Evolutionary conservation across 2,888 invertebrate genomes (phyloP), one percentile per base, ranked within the genome.

Genomic region (Torymus tubicola): DNA sequence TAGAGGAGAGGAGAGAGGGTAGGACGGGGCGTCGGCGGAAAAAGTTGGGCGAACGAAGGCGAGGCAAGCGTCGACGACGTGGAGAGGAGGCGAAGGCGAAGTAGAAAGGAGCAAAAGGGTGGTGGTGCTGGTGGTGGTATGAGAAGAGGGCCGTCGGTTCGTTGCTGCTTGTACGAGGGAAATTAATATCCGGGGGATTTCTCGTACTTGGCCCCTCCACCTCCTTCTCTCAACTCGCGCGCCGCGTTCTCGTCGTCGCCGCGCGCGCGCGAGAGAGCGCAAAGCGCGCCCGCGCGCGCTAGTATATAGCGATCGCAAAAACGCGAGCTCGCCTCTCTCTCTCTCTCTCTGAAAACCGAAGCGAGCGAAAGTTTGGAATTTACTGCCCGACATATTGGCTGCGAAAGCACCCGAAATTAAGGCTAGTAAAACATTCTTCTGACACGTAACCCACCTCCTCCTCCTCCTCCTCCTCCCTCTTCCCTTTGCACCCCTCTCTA

Each of bases 371-470:
- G 85, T 89, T 89, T 83, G 85, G 82, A 88, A 90, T 90, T 90
- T 90, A 90, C 88, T 88, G 87, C 89, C 84, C 87, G 89, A 88
- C 89, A 89, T 89, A 89, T 89, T 90, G 89, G 89, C 89, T 88
- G 85, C 87, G 88, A 88, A 87, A 88, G 88, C 87, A 86, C 86
- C 86, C 88, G 88, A 89, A 89, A 89, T 90, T 89, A 89, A 89
- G 89, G 88, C 89, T 90, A 89, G 88, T 90, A 90, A 90, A 90
- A 89, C 89, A 90, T 87, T 88, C 87, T 85, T 85, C 86, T 87
- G 87, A 88, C 88, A 87, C 86, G 85, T 85, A 78, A 78, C 76
- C 78, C 81, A 76, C 67, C 63, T 72, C 65, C 31, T 55, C 71
- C 16, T 4, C 21, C 21, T 55, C 16, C 58, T 60, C 16, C 4